Conservation (phyloP, 2,797 vertebrate species). For the Phalanger gymnotis region DNA sequence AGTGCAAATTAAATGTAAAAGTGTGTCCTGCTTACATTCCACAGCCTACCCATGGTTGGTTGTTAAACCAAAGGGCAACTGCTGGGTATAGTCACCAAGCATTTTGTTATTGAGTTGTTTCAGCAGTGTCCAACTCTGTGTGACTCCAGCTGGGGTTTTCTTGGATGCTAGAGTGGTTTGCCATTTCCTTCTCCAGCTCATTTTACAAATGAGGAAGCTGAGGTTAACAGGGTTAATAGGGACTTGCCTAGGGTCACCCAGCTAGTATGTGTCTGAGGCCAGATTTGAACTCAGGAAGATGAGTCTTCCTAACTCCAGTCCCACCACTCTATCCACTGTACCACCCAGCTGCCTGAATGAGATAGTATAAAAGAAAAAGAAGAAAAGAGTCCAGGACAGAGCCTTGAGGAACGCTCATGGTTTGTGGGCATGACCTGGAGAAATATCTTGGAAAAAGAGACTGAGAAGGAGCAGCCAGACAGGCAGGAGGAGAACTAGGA, state of each 20-base stretch:
- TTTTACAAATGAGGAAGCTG: not conserved
- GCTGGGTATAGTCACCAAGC: not conserved
- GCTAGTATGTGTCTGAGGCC: not conserved
- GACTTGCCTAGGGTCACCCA: not conserved
- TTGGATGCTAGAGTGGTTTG: not conserved
- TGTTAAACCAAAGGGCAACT: not conserved
- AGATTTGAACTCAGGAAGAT: not conserved
- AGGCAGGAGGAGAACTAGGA: not conserved
- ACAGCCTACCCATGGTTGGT: not conserved
- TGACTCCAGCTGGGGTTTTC: not conserved
- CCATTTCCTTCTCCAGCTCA: not conserved
- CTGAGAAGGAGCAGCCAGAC: not conserved
- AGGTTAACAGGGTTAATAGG: not conserved
- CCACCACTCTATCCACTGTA: not conserved
- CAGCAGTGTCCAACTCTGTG: not conserved
- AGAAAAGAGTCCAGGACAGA: not conserved
- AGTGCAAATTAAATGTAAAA: not conserved
- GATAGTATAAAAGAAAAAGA: not conserved
- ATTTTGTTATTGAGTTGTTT: not conserved
- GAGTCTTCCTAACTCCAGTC: not conserved
- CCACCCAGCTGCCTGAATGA: not conserved
- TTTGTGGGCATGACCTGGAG: not conserved
- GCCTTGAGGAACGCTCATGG: not conserved
- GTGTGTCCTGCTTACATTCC: not conserved
- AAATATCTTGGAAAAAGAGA: not conserved